Base-by-base conservation (phyloP, 2,113 vertebrate species). In the Mystacornis crossleyi region DNA sequence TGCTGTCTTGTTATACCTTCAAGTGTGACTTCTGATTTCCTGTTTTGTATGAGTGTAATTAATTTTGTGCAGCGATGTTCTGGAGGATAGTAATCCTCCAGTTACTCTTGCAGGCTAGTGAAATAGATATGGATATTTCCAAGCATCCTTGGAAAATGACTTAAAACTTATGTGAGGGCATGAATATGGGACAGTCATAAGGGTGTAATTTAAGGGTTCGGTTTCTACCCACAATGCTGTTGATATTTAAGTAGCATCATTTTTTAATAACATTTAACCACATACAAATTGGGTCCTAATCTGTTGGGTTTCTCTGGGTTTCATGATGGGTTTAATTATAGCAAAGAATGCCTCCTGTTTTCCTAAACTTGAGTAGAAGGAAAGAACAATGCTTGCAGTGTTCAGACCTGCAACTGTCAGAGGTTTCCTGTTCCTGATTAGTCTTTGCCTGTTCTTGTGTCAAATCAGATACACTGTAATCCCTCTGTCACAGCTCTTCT, bases 371-470 rank as follows among this genome's bases (percentile, higher is more conserved):
- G n/a, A 95, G 75, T 75, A 54, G 89, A 87, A 83, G 67, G 42
- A 47, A 81, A 90, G 47, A 70, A 95, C 64, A 94, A 81, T 95
- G 80, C 67, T 78, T 36, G 36, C 72, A 85, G 81, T 94, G 92
- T 95, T 96, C 48, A 85, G 87, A 77, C 80, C 43, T 84, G 90
- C 33, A 62, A 23, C 38, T 96, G 29, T 70, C 60, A 55, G 73
- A 71, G 69, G 91, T 67, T 95, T 97, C 91, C 94, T 95, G 51
- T 90, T 93, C 42, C 58, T 23, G 36, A 70, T 83, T 70, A 92
- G 79, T 90, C 72, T 90, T 93, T 80, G 83, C 82, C 70, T 80
- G 55, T 29, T 86, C 57, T 71, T 78, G 43, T 92, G 67, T 95
- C 86, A 86, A 74, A 92, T 96, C 82, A 86, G 90, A 92, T 92